Conservation (phyloP, 2,113 vertebrate genomes). For the Pelecanus crispus region DNA sequence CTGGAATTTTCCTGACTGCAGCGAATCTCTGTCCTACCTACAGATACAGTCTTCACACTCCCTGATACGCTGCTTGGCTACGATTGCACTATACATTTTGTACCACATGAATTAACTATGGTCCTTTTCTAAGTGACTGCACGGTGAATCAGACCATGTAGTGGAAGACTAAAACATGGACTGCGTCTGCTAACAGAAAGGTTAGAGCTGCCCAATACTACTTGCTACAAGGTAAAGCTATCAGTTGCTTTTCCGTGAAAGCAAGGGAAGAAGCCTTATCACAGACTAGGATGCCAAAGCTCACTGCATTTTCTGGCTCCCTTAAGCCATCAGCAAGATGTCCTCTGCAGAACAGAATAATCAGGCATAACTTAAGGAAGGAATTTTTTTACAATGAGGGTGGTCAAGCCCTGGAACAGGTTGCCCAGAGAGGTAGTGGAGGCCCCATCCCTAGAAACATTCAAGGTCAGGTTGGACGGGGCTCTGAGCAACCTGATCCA, state of each 20-base stretch:
- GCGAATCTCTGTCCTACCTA: neutral
- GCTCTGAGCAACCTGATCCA: too few relatives aligned
- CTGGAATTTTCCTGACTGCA: neutral
- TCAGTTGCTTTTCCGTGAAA: neutral
- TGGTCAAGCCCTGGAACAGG: too few relatives aligned
- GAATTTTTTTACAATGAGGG: too few relatives aligned
- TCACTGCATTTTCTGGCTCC: neutral
- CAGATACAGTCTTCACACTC: neutral
- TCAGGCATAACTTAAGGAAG: neutral
- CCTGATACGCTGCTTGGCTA: neutral
- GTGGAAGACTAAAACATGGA: neutral
- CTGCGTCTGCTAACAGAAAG: neutral
- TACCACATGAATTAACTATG: neutral
- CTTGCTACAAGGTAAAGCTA: neutral
- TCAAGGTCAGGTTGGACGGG: too few relatives aligned
- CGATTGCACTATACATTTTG: neutral
- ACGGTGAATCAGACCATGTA: fast-evolving
- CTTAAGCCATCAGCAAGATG: neutral
- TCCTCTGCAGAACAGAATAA: neutral
- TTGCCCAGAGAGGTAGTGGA: too few relatives aligned
- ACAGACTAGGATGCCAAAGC: neutral
- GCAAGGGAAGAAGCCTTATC: neutral
- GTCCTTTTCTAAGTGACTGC: neutral
- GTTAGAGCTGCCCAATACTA: neutral
- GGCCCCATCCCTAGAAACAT: too few relatives aligned